Percentiles rank a stretch among this genome's conserved stretches.
phyloP scores from a whole-genome alignment of 37 sponge, comb jelly and placozoan species.

The Eunapius fragilis region DNA sequence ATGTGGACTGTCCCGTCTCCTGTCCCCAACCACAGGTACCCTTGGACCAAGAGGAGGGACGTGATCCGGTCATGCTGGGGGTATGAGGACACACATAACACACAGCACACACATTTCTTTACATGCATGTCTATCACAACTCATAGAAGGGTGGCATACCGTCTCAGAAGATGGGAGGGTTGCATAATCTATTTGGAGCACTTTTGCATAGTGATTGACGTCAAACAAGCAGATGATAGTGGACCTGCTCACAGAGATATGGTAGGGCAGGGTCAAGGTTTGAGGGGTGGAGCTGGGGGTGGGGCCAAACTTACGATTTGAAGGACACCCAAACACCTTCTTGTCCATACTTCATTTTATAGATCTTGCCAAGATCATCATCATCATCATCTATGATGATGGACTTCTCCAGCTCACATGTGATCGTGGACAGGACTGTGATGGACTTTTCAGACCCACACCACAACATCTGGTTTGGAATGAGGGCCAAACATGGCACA shows the following conservation, averaged over 20 bases:
- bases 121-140: background rate
- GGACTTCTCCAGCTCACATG: constrained; percentile 43
- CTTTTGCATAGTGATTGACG: constrained; percentile 8
- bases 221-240: constrained; percentile 42
- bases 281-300: background rate
- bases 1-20: constrained; percentile 42
- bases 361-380: constrained; percentile 20
- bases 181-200: constrained; percentile 46
- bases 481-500: constrained; percentile 3
- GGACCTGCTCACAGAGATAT: constrained; percentile 3
- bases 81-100: background rate
- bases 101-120: background rate
- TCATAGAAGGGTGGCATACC: constrained; percentile 22
- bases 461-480: constrained; percentile 31
- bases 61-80: constrained; percentile 27
- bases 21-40: constrained; percentile 45
- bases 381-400: constrained; percentile 23
- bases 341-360: constrained; percentile 30
- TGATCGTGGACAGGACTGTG: constrained; percentile 35
- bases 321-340: constrained; percentile 59
- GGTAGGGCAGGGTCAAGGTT: too few relatives aligned
- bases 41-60: constrained; percentile 3
- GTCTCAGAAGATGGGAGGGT: background rate
- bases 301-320: constrained; percentile 12
- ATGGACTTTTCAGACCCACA: constrained; percentile 57